phyloP scores from a whole-genome alignment of 2,888 invertebrate species.

The Andrena camellia region DNA sequence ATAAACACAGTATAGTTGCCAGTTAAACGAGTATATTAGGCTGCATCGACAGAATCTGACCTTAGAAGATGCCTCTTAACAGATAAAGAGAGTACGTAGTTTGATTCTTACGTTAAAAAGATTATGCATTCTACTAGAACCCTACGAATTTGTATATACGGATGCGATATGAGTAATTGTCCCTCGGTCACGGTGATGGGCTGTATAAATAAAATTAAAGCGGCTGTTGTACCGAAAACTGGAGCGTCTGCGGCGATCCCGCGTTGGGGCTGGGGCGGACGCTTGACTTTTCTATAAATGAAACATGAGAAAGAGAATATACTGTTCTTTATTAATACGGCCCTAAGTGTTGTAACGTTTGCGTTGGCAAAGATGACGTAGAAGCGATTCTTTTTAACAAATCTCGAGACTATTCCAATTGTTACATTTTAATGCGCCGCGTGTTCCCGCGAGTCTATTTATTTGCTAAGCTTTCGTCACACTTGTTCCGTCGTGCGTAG shows the following conservation, averaged over 20 bases:
- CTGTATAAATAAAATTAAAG: slow-evolving; percentile 60
- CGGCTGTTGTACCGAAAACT: slow-evolving; percentile 52
- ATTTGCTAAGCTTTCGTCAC: slow-evolving; percentile 60
- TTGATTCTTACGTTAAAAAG: slow-evolving; percentile 52
- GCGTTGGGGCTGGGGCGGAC: slow-evolving; percentile 50
- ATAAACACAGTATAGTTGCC: slow-evolving; percentile 38
- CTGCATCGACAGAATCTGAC: slow-evolving; percentile 66
- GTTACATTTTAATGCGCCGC: slow-evolving; percentile 57
- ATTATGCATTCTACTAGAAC: slow-evolving; percentile 57
- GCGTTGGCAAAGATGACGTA: slow-evolving; percentile 54
- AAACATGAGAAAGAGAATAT: slow-evolving; percentile 23
- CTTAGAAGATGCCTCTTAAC: slow-evolving; percentile 51
- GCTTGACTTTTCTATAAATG: slow-evolving; percentile 51
- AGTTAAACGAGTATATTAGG: slow-evolving; percentile 27
- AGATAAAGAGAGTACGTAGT: slow-evolving; percentile 54
- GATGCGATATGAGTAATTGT: slow-evolving; percentile 64
- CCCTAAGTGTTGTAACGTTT: slow-evolving; percentile 60
- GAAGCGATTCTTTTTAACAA: slow-evolving; percentile 53
- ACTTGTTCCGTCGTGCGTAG: slow-evolving; percentile 37
- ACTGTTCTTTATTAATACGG: slow-evolving; percentile 61
- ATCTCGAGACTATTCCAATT: slow-evolving; percentile 60
- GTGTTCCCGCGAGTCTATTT: slow-evolving; percentile 54
- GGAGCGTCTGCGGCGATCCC: slow-evolving; percentile 43
- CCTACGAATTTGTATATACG: slow-evolving; percentile 60
- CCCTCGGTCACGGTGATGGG: slow-evolving; percentile 53